These are phyloP conservation scores for Papilio protenor DNA, from an alignment of 2,888 invertebrate genomes.

Conservation along the genomic window DNA sequence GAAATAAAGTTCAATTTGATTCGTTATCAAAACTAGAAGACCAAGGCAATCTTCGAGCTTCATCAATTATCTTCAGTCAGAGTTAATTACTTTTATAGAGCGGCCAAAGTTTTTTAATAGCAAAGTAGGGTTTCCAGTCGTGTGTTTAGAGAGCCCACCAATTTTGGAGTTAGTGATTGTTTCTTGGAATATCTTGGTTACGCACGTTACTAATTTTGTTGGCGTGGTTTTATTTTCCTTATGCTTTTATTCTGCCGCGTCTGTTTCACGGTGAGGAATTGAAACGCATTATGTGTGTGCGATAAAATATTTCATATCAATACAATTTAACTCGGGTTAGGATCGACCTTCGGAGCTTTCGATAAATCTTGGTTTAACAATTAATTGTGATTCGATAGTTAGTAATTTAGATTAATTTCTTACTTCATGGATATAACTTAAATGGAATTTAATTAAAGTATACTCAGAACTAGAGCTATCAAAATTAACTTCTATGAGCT, in stretches of 20 bases:
- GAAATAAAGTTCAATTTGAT: conserved; percentile 51
- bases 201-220: conserved; percentile 47
- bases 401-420: neutral
- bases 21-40: conserved; percentile 49
- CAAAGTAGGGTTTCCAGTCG: conserved; percentile 59
- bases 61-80: conserved; percentile 83
- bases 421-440: no score
- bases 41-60: conserved; percentile 77
- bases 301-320: conserved; percentile 13
- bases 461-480: neutral
- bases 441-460: no score
- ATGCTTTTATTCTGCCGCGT: conserved; percentile 30
- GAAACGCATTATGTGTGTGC: conserved; percentile 38
- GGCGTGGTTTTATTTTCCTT: conserved; percentile 40
- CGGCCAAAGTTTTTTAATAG: conserved; percentile 65
- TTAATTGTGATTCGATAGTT: neutral
- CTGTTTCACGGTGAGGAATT: conserved; percentile 40
- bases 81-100: conserved; percentile 85
- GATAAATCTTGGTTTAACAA: neutral
- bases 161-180: conserved; percentile 58
- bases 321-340: neutral
- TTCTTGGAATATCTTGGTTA: conserved; percentile 60
- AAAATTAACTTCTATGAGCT: no score
- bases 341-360: neutral
- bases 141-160: conserved; percentile 49